Conservation (phyloP, 2,113 vertebrate species). For the Ibidorhyncha struthersii region DNA sequence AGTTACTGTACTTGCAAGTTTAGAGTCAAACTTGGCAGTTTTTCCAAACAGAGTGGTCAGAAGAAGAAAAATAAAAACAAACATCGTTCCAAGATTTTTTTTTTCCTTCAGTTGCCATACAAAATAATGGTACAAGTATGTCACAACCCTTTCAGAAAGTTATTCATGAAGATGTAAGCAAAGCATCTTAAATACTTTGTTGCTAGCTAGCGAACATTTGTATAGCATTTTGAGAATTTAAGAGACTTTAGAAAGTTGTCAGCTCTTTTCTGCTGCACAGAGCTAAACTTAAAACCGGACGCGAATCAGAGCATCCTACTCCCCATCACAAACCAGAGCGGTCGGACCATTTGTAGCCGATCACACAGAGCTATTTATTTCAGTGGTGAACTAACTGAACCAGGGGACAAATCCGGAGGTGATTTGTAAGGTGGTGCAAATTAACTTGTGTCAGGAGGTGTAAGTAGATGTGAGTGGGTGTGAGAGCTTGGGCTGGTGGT, state of each 20-base stretch:
- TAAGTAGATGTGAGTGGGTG: background rate
- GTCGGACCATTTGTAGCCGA: background rate
- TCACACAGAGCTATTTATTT: background rate
- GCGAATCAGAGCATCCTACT: background rate
- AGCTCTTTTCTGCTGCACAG: background rate
- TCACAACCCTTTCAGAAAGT: slow-evolving; percentile 63
- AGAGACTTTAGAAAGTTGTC: slow-evolving; percentile 19
- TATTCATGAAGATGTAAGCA: slow-evolving; percentile 47
- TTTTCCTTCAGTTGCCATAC: slow-evolving; percentile 64
- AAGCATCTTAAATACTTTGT: background rate
- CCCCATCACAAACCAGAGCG: accelerated
- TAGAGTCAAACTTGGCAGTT: slow-evolving; percentile 78
- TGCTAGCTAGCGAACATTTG: background rate
- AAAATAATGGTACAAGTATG: slow-evolving; percentile 70
- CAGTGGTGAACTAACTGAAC: background rate
- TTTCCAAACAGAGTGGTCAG: slow-evolving; percentile 76
- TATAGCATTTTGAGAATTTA: slow-evolving; percentile 2
- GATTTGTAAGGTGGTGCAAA: slow-evolving; percentile 19
- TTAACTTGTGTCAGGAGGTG: background rate
- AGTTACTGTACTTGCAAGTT: slow-evolving; percentile 77
- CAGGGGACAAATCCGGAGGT: background rate
- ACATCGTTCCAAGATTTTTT: slow-evolving; percentile 72
- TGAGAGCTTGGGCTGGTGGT: background rate
- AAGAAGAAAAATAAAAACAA: slow-evolving; percentile 76
- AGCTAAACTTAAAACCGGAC: background rate